Conservation (phyloP, 2,888 invertebrate genomes). For the Drosophila maculinotata region DNA sequence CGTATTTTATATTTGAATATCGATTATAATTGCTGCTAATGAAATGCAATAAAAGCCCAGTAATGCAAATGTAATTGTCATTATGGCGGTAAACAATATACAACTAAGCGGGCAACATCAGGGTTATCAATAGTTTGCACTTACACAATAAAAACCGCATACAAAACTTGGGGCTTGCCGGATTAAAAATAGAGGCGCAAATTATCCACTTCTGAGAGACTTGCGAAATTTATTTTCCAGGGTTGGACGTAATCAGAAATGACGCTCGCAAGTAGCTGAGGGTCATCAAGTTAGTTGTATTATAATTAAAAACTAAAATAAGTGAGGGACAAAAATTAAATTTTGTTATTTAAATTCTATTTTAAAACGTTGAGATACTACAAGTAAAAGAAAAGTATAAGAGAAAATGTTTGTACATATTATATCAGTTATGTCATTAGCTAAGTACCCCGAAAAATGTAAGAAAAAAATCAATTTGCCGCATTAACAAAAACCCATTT, state of each 20-base stretch:
- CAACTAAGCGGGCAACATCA: constrained; percentile 11
- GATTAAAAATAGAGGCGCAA: constrained; percentile 21
- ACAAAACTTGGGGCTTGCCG: not conserved
- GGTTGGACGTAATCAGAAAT: not conserved
- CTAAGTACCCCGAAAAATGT: not conserved
- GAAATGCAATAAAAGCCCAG: constrained; percentile 47
- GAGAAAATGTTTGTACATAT: not conserved
- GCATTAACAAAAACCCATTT: constrained; percentile 11
- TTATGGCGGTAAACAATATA: constrained; percentile 45
- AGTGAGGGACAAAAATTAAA: no score
- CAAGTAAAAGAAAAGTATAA: not conserved
- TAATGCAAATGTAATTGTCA: constrained; percentile 60
- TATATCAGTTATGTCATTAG: not conserved
- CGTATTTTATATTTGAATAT: constrained; percentile 35
- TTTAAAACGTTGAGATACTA: not conserved
- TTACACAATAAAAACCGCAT: constrained; percentile 1
- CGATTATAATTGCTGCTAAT: constrained; percentile 56
- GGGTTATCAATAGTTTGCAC: constrained; percentile 26
- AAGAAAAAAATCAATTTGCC: not conserved
- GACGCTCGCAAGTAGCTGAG: no score
- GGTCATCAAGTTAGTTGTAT: no score
- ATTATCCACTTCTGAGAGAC: not conserved
- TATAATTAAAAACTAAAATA: no score
- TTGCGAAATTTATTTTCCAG: no score
- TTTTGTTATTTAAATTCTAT: no score